Percentiles rank a stretch among this genome's conserved stretches.
These are phyloP conservation scores for Musca domestica DNA, from an alignment of 1,140 invertebrate genomes.

Conservation along the genomic window DNA sequence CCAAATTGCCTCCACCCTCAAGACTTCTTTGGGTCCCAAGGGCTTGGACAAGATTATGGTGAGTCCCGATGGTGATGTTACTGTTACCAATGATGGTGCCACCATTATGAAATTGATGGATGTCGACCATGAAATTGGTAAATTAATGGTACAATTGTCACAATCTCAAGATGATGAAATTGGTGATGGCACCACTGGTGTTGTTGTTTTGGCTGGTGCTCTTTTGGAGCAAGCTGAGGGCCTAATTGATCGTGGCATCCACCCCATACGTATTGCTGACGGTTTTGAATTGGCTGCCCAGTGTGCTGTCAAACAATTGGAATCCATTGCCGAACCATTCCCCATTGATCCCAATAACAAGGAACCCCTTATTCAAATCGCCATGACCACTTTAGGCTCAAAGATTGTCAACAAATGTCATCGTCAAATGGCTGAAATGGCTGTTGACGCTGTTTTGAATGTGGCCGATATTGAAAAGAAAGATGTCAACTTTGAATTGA, in stretches of 20 bases:
- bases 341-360: conserved; percentile 78
- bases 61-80: conserved; percentile 95
- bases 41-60: conserved; percentile 97
- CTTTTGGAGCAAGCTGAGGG: conserved; percentile 93
- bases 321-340: conserved; percentile 87
- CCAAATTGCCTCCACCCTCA: conserved; percentile 84
- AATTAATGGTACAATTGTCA: conserved; percentile 95
- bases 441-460: conserved; percentile 84
- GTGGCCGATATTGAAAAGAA: conserved; percentile 78
- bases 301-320: conserved; percentile 82
- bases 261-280: conserved; percentile 98
- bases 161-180: conserved; percentile 99
- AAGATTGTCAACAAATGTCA: conserved; percentile 95
- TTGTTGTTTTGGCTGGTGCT: conserved; percentile 84
- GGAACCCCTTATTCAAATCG: conserved; percentile 89
- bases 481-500: conserved; percentile 99
- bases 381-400: conserved; percentile 98
- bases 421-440: conserved; percentile 97
- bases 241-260: conserved; percentile 94
- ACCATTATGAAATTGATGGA: conserved; percentile 99
- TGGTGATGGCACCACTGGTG: conserved; percentile 98
- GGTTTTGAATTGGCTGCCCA: conserved; percentile 97
- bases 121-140: conserved; percentile 98
- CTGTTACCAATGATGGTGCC: conserved; percentile 99
- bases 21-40: conserved; percentile 95